Evolutionary conservation across 35 echinoderm and acorn worm genomes (phyloP).

Genomic region (Apostichopus japonicus): DNA sequence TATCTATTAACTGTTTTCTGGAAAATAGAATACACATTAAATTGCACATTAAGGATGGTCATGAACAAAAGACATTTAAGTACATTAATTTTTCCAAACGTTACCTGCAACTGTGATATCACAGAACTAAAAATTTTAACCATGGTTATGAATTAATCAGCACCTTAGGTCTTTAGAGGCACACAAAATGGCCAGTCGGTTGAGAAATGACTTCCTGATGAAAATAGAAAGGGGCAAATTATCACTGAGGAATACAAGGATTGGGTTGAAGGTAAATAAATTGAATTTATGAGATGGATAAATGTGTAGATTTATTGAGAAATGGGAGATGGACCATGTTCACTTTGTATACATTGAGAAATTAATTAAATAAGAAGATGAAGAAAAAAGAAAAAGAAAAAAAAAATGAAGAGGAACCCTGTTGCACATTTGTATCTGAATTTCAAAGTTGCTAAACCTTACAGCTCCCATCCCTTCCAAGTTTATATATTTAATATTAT

Average conservation of each 20-base stretch:
- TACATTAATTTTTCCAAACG: not conserved
- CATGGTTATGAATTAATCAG: not conserved
- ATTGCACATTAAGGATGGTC: conserved; percentile 35
- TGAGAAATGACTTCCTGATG: not conserved
- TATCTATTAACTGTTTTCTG: conserved; percentile 40
- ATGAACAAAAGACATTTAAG: conserved; percentile 31
- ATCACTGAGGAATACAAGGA: no score
- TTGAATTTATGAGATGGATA: not conserved
- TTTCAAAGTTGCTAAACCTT: no score
- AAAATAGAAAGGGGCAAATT: not conserved
- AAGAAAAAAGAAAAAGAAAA: not conserved
- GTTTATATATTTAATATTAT: no score
- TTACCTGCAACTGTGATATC: not conserved
- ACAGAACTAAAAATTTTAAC: not conserved
- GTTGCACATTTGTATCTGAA: no score
- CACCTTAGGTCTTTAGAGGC: conserved; percentile 30
- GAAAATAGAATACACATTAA: conserved; percentile 45
- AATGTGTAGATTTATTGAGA: not conserved
- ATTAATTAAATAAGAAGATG: no score
- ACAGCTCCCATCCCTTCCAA: no score
- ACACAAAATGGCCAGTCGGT: conserved; percentile 4
- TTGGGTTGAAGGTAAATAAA: not conserved
- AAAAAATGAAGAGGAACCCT: not conserved
- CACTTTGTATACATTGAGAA: not conserved
- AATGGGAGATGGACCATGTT: not conserved